Conservation (phyloP, 2,113 vertebrate genomes). For the Dasyornis broadbenti region DNA sequence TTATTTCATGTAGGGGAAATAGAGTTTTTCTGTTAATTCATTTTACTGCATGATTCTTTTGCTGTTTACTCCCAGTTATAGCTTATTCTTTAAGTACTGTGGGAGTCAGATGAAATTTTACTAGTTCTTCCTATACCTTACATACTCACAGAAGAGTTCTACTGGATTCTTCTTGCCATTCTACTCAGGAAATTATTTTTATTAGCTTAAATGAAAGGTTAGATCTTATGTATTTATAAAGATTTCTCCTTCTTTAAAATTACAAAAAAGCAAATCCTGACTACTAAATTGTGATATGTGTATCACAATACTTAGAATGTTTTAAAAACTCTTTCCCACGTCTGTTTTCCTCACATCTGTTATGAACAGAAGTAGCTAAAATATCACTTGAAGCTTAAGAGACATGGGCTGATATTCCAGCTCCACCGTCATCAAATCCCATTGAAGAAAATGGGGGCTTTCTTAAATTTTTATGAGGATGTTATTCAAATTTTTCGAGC, state of each 20-base stretch:
- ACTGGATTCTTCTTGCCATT: background rate
- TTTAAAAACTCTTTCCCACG: background rate
- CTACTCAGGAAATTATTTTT: background rate
- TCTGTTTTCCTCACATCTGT: background rate
- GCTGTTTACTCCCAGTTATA: background rate
- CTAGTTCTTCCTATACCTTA: background rate
- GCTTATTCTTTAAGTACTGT: background rate
- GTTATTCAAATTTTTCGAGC: background rate
- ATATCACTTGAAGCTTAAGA: background rate
- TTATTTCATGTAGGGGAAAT: background rate
- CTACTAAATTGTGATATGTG: background rate
- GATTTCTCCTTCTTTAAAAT: background rate
- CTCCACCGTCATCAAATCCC: accelerated
- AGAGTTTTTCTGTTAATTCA: background rate
- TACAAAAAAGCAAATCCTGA: background rate
- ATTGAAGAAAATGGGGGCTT: background rate
- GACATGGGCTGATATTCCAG: background rate
- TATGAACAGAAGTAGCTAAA: background rate
- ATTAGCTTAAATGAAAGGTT: background rate
- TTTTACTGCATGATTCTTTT: background rate
- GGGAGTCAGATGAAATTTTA: background rate
- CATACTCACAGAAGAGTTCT: background rate
- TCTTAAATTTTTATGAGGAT: background rate
- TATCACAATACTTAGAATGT: background rate
- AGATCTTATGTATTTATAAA: background rate